Evolutionary conservation across 1,140 invertebrate species (phyloP).

Genomic region (Antheraea pernyi): DNA sequence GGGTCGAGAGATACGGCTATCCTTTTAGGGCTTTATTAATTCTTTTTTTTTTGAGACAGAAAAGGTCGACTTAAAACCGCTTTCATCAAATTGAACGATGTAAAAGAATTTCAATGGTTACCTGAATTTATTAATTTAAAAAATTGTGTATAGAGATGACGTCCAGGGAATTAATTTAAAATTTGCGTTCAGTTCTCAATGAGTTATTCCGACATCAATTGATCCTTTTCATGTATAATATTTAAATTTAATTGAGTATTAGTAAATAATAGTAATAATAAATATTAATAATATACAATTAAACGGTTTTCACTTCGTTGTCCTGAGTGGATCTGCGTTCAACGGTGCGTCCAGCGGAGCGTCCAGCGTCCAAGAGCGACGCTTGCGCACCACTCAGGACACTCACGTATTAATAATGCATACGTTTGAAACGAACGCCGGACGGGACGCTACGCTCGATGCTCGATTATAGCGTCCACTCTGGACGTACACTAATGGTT

Average conservation of each 20-base stretch:
- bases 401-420: no score
- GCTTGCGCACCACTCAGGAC: no score
- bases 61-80: slow-evolving; percentile 16
- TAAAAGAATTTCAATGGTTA: slow-evolving; percentile 5
- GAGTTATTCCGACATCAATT: not conserved
- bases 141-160: not conserved
- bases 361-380: no score
- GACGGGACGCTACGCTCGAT: no score
- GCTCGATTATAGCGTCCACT: no score
- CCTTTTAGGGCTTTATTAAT: slow-evolving; percentile 6
- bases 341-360: no score
- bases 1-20: slow-evolving; percentile 6
- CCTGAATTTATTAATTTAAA: slow-evolving; percentile 16
- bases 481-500: no score
- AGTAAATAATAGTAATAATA: not conserved
- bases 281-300: no score
- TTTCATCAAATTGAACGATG: slow-evolving; percentile 10
- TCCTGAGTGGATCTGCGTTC: no score
- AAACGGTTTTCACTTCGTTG: no score
- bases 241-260: not conserved
- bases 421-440: no score
- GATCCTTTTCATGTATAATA: not conserved
- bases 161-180: not conserved
- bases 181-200: not conserved
- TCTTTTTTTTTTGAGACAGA: slow-evolving; percentile 5